A percentile compares a stretch with the other conserved stretches of the same genome.
Conservation (phyloP, 2,797 vertebrate genomes). For the Myotis myotis region DNA sequence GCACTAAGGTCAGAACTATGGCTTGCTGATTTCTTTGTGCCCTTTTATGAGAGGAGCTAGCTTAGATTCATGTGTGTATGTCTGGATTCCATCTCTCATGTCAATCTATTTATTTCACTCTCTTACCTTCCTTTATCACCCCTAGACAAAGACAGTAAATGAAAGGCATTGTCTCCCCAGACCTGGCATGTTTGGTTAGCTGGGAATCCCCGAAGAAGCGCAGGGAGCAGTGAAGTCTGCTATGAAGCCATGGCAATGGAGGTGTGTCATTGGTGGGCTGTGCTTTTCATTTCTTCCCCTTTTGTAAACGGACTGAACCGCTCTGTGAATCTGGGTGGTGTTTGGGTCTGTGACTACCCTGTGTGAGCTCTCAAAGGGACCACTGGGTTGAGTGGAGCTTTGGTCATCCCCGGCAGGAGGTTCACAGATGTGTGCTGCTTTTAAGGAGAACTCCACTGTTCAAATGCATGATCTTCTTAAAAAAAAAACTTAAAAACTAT, state of each 20-base stretch:
- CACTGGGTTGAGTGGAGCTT: neutral
- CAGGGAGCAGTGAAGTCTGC: neutral
- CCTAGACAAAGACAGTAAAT: slow-evolving; percentile 6
- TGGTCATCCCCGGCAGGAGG: neutral
- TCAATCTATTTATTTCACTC: slow-evolving; percentile 12
- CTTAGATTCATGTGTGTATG: neutral
- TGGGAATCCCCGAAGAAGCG: neutral
- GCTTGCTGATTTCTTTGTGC: neutral
- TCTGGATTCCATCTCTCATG: neutral
- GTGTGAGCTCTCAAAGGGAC: neutral
- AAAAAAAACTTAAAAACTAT: no score
- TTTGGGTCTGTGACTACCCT: neutral
- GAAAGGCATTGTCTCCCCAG: neutral
- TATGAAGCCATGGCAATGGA: neutral
- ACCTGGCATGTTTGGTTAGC: neutral
- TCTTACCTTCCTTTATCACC: neutral
- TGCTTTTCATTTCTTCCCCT: neutral
- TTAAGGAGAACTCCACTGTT: neutral
- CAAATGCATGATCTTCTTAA: neutral
- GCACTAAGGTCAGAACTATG: neutral
- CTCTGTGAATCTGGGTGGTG: neutral
- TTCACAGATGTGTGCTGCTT: neutral
- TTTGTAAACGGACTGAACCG: neutral
- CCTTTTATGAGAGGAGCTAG: neutral
- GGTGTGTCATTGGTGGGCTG: neutral